These are phyloP conservation scores for Sebastes nivosus DNA, from an alignment of 2,797 vertebrate species.

Conservation along the genomic window DNA sequence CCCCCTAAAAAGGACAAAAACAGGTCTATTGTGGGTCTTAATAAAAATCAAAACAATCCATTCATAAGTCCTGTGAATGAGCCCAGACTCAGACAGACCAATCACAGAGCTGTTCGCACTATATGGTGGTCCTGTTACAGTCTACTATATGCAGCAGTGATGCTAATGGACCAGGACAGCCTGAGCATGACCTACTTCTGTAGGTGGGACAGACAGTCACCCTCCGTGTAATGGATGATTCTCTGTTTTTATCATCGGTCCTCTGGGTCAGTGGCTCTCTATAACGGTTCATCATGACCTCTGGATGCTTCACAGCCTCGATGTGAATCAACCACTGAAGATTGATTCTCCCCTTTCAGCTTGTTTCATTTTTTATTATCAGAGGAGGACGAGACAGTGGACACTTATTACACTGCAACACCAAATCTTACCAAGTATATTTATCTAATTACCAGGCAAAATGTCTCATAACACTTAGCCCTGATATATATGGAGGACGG, in stretches of 20 bases:
- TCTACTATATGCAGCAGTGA: constrained; percentile 44
- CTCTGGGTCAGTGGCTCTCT: constrained; percentile 43
- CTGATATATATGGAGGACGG: too few species aligned
- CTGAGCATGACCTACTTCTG: constrained; percentile 72
- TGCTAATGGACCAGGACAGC: constrained; percentile 64
- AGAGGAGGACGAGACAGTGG: neutral
- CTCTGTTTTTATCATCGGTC: constrained; percentile 21
- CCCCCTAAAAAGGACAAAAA: too few species aligned
- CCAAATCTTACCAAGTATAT: too few species aligned
- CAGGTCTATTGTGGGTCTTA: too few species aligned
- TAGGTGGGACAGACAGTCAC: constrained; percentile 24
- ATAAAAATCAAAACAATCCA: neutral
- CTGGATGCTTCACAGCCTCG: neutral
- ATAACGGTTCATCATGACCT: neutral
- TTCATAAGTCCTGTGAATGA: constrained; percentile 13
- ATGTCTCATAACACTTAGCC: too few species aligned
- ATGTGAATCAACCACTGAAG: neutral
- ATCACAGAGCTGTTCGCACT: constrained; percentile 11
- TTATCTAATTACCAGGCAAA: too few species aligned
- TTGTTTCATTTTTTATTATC: neutral
- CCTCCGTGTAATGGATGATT: constrained; percentile 16
- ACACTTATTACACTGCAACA: too few species aligned
- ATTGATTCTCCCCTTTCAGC: neutral
- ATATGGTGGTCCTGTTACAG: neutral
- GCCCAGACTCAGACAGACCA: constrained; percentile 2